These are phyloP conservation scores for Eugnorisma glareosa DNA, from an alignment of 2,888 invertebrate species.

Conservation along the genomic window DNA sequence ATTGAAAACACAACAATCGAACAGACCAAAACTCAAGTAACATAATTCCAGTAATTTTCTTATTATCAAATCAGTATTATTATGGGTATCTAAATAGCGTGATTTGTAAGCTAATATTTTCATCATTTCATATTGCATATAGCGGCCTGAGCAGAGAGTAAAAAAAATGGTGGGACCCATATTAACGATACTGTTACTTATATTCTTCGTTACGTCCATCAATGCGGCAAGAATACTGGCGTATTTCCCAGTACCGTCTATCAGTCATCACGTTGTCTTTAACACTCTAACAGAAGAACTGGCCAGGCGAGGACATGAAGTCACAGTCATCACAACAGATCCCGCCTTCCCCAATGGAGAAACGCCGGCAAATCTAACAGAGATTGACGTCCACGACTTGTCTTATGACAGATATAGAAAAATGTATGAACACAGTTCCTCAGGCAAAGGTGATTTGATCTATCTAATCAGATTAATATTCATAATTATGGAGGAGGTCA, in stretches of 20 bases:
- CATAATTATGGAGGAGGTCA: neutral
- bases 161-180: neutral
- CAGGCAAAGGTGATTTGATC: neutral
- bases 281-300: neutral
- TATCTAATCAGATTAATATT: neutral
- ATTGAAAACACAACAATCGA: too few species aligned
- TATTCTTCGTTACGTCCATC: neutral
- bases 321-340: neutral
- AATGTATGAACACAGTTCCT: neutral
- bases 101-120: too few species aligned
- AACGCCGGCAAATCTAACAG: neutral
- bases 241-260: neutral
- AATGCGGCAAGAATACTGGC: neutral
- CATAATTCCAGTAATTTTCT: too few species aligned
- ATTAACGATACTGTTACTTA: neutral
- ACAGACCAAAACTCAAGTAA: too few species aligned
- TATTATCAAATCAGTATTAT: too few species aligned
- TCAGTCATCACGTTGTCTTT: neutral
- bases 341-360: neutral
- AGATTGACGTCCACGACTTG: constrained; percentile 65
- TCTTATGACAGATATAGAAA: constrained; percentile 62
- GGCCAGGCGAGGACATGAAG: neutral
- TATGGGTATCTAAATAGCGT: too few species aligned
- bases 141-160: neutral
- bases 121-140: neutral